Percentiles rank a stretch among this genome's conserved stretches.
phyloP scores from a whole-genome alignment of 23 tunicate species.

The Trididemnum clinides region DNA sequence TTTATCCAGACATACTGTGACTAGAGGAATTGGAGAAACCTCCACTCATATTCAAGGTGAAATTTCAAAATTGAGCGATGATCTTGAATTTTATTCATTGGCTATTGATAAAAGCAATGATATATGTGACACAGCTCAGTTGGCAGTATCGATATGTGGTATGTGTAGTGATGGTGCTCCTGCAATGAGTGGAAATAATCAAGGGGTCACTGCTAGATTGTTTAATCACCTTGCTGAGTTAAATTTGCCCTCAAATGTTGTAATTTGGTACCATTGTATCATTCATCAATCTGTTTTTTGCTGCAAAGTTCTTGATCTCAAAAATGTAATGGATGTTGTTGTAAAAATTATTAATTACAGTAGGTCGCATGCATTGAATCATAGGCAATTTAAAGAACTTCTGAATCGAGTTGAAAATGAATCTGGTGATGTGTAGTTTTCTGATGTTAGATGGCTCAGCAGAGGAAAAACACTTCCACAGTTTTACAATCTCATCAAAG shows the following conservation, averaged over 20 bases:
- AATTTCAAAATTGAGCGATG: not conserved
- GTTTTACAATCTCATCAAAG: too few relatives aligned
- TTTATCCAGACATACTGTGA: not conserved
- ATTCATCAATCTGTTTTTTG: not conserved
- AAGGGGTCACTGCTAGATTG: constrained; percentile 9
- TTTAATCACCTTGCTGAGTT: not conserved
- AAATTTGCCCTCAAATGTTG: not conserved
- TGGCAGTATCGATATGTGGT: not conserved
- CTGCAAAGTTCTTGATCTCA: too few relatives aligned
- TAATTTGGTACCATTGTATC: not conserved
- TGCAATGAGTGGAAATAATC: not conserved
- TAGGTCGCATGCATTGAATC: not conserved
- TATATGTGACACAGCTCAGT: not conserved
- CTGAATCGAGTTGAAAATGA: not conserved
- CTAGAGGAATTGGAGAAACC: not conserved
- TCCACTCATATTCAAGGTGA: not conserved
- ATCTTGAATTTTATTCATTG: not conserved
- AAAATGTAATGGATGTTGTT: constrained; percentile 14
- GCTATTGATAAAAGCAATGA: not conserved
- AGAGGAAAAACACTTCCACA: not conserved
- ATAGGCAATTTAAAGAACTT: not conserved
- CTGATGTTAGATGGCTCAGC: constrained; percentile 22
- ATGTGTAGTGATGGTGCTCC: not conserved
- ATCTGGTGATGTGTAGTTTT: not conserved
- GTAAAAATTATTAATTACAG: not conserved